Evolutionary conservation across 2,888 invertebrate species (phyloP), one percentile per base, ranked within the genome.

Genomic region (Deilephila porcellus): DNA sequence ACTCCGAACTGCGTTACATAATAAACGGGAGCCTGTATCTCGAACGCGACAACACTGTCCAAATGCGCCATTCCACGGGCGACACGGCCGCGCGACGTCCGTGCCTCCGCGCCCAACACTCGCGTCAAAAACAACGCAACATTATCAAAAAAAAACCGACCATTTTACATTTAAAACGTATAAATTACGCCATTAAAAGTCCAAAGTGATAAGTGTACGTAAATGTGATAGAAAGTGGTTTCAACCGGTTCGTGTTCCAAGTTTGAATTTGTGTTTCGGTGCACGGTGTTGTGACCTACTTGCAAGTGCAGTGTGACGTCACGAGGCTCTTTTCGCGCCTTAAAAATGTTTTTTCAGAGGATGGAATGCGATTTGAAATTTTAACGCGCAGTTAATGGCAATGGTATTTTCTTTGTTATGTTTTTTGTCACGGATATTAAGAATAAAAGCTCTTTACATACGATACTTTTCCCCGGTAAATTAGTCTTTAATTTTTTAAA

Each of bases 51-150:
- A 91, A 83, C 89, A 82, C 85, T 72, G 63, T 14, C 74, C 52
- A 84, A 87, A 88, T 92, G 90, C 91, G 91, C 91, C 91, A 91
- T 89, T 91, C 86, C 86, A 87, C 88, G 86, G 78, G 81, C 80
- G 77, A 75, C 80, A 81, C 85, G 86, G 86, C 85, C 82, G 82
- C 79, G 81, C 79, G 82, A 56, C 73, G 78, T 76, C 73, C 77
- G 77, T 71, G 75, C 72, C 70, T 4, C 78, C 83, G 81, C 79
- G 77, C 77, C 79, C 74, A 73, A 76, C 45, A 73, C 77, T 80
- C 80, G 84, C 84, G 85, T 85, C 82, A 86, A 85, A 88, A 88
- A 83, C 91, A 88, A 88, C 85, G 85, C 77, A 77, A 80, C 76
- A 77, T 75, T 76, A 76, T 67, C 45, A 37, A 45, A 45, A 45